Percentiles rank a stretch among this genome's conserved stretches.
These are phyloP conservation scores for Rhagologus leucostigma DNA, from an alignment of 2,113 vertebrate species.

Conservation along the genomic window DNA sequence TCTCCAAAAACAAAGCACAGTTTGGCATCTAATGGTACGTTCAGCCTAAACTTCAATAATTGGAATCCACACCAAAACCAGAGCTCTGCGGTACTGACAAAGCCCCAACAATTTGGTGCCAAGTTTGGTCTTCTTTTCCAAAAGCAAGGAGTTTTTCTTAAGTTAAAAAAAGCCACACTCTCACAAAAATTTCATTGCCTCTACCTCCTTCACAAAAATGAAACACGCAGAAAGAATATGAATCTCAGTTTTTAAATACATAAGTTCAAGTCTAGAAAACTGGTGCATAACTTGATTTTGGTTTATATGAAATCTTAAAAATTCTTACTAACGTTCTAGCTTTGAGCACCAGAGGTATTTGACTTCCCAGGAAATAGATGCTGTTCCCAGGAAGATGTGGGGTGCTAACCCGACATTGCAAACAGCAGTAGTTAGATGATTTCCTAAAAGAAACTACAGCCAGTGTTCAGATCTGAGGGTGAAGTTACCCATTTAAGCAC, in stretches of 20 bases:
- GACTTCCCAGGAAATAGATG: background rate
- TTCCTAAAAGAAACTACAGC: background rate
- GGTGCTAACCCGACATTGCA: background rate
- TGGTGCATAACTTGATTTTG: background rate
- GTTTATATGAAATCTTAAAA: background rate
- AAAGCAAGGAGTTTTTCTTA: background rate
- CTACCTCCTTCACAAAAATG: background rate
- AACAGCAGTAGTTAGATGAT: background rate
- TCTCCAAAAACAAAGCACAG: background rate
- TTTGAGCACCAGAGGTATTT: background rate
- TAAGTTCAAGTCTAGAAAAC: background rate
- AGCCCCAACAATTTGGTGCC: background rate
- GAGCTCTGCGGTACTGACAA: background rate
- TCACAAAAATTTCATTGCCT: background rate
- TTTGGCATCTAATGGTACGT: background rate
- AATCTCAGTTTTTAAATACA: background rate
- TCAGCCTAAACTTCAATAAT: background rate
- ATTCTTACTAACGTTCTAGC: background rate
- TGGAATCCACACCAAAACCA: background rate
- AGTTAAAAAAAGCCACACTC: background rate
- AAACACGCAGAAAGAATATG: fast-evolving
- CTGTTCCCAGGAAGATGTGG: background rate
- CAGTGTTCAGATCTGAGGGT: background rate
- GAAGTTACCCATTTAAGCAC: slow-evolving; percentile 12
- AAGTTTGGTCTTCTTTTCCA: background rate